Evolutionary conservation across 37 sponge, comb jelly and placozoan genomes (phyloP).

Genomic region (Tethya wilhelma): DNA sequence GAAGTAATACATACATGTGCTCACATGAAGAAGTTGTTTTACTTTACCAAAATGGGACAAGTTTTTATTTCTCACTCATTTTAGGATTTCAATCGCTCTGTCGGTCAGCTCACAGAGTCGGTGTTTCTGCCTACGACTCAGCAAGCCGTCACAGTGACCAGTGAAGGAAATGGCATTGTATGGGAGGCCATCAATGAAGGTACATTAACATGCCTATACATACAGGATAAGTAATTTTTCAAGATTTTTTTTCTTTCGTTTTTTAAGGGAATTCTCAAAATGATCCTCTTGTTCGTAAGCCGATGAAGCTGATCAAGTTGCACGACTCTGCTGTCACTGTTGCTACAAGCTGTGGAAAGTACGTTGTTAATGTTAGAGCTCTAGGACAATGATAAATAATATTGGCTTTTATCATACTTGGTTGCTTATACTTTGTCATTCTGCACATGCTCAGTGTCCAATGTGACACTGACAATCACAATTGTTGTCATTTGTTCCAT

Average conservation of each 20-base stretch:
- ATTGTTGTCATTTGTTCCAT: neutral
- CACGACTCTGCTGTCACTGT: conserved; percentile 72
- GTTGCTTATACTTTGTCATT: too few species aligned
- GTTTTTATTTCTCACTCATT: neutral
- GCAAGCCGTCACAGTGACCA: conserved; percentile 79
- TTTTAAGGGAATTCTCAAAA: conserved; percentile 3
- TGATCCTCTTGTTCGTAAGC: conserved; percentile 50
- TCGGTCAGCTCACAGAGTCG: conserved; percentile 80
- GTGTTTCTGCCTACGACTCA: conserved; percentile 72
- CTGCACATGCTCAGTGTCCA: too few species aligned
- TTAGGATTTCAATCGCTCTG: conserved; percentile 87
- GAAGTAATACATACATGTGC: neutral
- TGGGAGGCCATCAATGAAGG: conserved; percentile 57
- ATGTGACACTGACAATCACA: neutral
- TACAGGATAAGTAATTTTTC: neutral
- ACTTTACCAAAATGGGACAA: neutral
- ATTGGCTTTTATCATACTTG: too few species aligned
- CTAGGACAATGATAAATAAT: too few species aligned
- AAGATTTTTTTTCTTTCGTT: neutral
- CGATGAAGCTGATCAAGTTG: conserved; percentile 72
- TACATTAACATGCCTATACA: too few species aligned
- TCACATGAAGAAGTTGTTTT: neutral
- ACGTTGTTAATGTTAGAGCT: too few species aligned
- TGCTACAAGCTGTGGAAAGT: too few species aligned
- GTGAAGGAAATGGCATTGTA: conserved; percentile 86